Evolutionary conservation across 2,888 invertebrate species (phyloP).

Genomic region (Clepsis dumicolana): DNA sequence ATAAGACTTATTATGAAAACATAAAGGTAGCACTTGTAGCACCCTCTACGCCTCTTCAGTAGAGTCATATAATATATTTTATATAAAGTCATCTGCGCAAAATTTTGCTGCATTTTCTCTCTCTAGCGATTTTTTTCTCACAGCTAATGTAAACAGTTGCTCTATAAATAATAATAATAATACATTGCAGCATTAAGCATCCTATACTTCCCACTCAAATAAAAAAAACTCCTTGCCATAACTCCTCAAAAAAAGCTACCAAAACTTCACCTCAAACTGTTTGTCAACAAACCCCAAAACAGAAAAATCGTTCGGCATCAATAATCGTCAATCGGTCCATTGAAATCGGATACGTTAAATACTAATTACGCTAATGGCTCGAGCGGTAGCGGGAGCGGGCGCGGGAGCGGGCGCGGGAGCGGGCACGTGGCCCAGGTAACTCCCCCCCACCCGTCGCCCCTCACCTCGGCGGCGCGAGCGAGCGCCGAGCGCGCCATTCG

Average conservation of each 20-base stretch:
- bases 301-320: conserved; percentile 61
- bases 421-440: conserved; percentile 69
- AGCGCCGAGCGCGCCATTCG: conserved; percentile 80
- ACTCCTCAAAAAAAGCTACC: neutral
- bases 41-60: too few species aligned
- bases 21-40: too few species aligned
- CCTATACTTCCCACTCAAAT: neutral
- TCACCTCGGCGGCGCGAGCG: conserved; percentile 63
- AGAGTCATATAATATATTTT: too few species aligned
- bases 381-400: conserved; percentile 53
- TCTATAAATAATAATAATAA: too few species aligned
- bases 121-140: neutral
- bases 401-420: conserved; percentile 63
- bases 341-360: conserved; percentile 69
- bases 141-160: neutral
- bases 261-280: conserved; percentile 12
- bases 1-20: too few species aligned
- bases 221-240: neutral
- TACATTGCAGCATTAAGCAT: too few species aligned
- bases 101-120: neutral
- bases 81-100: too few species aligned
- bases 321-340: conserved; percentile 73
- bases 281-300: conserved; percentile 46
- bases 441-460: conserved; percentile 73
- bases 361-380: conserved; percentile 69